Conservation (phyloP, 2,888 invertebrate species). For the Sminthurides aquaticus region DNA sequence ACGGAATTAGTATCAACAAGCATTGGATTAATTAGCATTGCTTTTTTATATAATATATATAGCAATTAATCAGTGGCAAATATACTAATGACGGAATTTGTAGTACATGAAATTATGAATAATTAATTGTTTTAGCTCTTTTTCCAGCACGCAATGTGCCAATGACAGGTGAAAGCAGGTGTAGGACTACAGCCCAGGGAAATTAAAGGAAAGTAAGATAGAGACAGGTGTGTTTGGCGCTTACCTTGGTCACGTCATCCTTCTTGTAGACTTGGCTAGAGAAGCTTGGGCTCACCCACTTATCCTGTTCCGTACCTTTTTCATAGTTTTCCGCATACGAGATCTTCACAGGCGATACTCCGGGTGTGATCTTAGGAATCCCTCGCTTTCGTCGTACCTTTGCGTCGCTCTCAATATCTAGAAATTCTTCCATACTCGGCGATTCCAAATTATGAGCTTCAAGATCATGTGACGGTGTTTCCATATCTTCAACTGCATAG, state of each 20-base stretch:
- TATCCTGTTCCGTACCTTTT: constrained; percentile 55
- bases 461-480: not conserved
- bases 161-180: too few relatives aligned
- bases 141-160: too few relatives aligned
- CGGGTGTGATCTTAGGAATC: constrained; percentile 48
- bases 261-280: constrained; percentile 84
- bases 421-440: constrained; percentile 1
- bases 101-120: not conserved
- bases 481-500: constrained; percentile 6
- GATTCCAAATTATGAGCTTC: not conserved
- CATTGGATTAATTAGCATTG: too few relatives aligned
- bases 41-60: constrained; percentile 3
- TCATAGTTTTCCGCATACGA: constrained; percentile 69
- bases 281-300: constrained; percentile 82
- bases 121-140: too few relatives aligned
- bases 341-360: constrained; percentile 68
- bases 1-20: constrained; percentile 1
- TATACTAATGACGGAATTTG: not conserved
- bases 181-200: too few relatives aligned
- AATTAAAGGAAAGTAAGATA: too few relatives aligned
- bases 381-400: constrained; percentile 45
- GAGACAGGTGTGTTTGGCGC: not conserved
- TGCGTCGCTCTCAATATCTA: not conserved
- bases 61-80: constrained; percentile 2
- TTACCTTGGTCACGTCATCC: constrained; percentile 73